These are phyloP conservation scores for Eucidaris tribuloides DNA, from an alignment of 35 echinoderm and acorn worm species.

Conservation along the genomic window DNA sequence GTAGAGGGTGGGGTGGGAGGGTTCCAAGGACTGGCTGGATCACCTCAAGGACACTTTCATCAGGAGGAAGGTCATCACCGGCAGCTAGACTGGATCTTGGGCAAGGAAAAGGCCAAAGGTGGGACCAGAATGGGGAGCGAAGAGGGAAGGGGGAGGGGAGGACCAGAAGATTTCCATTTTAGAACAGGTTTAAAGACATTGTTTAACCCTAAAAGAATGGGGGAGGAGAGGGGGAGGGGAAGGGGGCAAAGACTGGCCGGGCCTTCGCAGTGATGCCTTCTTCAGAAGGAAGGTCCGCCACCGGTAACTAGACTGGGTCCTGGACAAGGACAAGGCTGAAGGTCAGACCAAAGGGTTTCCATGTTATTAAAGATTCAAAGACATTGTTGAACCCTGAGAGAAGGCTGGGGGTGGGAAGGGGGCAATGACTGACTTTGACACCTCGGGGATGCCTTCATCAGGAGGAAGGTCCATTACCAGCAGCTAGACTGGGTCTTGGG, in stretches of 20 bases:
- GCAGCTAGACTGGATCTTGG: background rate
- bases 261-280: background rate
- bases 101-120: conserved; percentile 37
- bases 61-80: conserved; percentile 43
- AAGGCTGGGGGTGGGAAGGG: background rate
- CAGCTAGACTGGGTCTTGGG: background rate
- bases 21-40: background rate
- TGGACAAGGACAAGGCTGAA: conserved; percentile 26
- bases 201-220: too few species aligned
- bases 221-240: too few species aligned
- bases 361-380: too few species aligned
- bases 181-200: too few species aligned
- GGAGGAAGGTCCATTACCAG: conserved; percentile 36
- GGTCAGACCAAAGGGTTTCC: too few species aligned
- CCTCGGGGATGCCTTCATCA: background rate
- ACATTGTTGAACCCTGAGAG: background rate
- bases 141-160: background rate
- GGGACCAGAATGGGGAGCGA: background rate
- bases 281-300: conserved; percentile 42
- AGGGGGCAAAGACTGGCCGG: background rate
- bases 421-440: conserved; percentile 9
- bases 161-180: too few species aligned
- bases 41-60: background rate
- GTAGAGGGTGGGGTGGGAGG: too few species aligned
- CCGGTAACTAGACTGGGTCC: too few species aligned